Percentiles rank a stretch among this genome's conserved stretches.
phyloP scores from a whole-genome alignment of 64 coral and sea anemone genomes.

The Catalaphyllia jardinei region DNA sequence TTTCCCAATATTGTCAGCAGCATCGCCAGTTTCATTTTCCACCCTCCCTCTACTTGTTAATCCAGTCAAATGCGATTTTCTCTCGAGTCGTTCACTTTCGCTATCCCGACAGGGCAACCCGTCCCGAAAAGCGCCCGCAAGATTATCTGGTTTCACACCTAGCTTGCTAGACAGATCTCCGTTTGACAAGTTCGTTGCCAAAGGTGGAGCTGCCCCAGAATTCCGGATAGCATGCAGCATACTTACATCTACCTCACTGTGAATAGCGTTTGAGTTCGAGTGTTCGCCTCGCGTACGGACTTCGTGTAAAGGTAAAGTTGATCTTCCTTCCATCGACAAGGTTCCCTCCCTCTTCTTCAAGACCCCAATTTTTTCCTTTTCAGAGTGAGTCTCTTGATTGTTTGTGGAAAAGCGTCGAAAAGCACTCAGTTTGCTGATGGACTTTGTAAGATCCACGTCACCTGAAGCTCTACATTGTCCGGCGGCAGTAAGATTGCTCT shows the following conservation, averaged over 20 bases:
- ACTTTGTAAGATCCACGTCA: not conserved
- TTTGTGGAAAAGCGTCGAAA: slow-evolving; percentile 39
- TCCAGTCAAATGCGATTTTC: not conserved
- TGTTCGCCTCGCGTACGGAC: slow-evolving; percentile 48
- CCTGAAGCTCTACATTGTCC: not conserved
- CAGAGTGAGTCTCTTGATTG: not conserved
- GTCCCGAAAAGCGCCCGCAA: not conserved
- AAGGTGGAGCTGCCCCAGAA: not conserved
- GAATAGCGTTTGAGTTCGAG: not conserved
- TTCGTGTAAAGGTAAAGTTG: not conserved
- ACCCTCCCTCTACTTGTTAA: not conserved
- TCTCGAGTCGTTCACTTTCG: not conserved
- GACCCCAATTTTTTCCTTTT: not conserved
- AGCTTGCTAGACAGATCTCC: not conserved
- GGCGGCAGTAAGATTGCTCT: not conserved
- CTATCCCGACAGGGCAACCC: not conserved
- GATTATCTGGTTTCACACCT: not conserved
- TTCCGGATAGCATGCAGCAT: not conserved
- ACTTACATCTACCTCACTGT: not conserved
- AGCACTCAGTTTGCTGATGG: slow-evolving; percentile 16
- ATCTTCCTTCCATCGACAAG: not conserved
- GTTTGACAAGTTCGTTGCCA: not conserved
- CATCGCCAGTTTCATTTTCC: not conserved
- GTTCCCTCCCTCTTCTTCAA: not conserved
- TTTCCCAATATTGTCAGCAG: not conserved